These are phyloP conservation scores for Gephyroberyx darwinii DNA, from an alignment of 2,797 vertebrate genomes.

Conservation along the genomic window DNA sequence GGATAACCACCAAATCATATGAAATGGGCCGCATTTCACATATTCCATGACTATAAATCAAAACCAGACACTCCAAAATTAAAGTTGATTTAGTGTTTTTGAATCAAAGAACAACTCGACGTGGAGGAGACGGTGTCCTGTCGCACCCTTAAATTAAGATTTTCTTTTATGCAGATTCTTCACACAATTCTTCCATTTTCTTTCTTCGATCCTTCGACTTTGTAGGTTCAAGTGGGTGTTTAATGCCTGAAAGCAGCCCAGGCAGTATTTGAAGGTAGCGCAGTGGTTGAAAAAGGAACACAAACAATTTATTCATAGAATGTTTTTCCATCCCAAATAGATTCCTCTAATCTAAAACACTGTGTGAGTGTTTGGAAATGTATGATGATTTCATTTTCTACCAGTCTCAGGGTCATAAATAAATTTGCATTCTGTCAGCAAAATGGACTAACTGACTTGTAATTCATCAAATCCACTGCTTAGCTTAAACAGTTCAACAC, in stretches of 20 bases:
- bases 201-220: slow-evolving; percentile 43
- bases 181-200: neutral
- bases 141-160: slow-evolving; percentile 46
- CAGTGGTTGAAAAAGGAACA: slow-evolving; percentile 49
- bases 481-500: slow-evolving; percentile 66
- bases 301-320: slow-evolving; percentile 76
- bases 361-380: slow-evolving; percentile 67
- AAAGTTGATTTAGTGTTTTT: slow-evolving; percentile 68
- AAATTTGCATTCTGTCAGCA: slow-evolving; percentile 76
- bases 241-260: slow-evolving; percentile 13
- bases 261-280: slow-evolving; percentile 19
- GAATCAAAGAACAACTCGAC: slow-evolving; percentile 60
- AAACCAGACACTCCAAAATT: slow-evolving; percentile 72
- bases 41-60: slow-evolving; percentile 79
- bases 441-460: slow-evolving; percentile 70
- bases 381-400: slow-evolving; percentile 82
- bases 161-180: slow-evolving; percentile 41
- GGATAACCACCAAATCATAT: slow-evolving; percentile 78
- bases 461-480: slow-evolving; percentile 71
- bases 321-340: slow-evolving; percentile 72
- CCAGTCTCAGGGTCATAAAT: slow-evolving; percentile 74
- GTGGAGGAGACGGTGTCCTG: slow-evolving; percentile 34
- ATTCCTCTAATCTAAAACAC: slow-evolving; percentile 79
- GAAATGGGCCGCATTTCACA: slow-evolving; percentile 70
- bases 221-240: slow-evolving; percentile 31